Evolutionary conservation across 2,888 invertebrate species (phyloP).

Genomic region (Lottia gigantea): DNA sequence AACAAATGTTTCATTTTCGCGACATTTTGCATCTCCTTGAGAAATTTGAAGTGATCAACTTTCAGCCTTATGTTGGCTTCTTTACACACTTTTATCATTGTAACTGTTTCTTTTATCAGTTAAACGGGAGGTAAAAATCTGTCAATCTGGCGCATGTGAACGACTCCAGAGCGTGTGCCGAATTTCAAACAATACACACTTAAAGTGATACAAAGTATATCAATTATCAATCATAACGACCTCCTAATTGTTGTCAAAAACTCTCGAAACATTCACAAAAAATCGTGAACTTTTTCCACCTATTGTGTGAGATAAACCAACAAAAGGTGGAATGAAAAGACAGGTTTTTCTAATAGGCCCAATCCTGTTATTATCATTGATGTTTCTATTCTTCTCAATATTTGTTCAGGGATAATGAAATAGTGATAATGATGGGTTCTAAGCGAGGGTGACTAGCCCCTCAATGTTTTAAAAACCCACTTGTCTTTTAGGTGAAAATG

Average conservation of each 20-base stretch:
- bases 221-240: slow-evolving; percentile 3
- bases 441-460: neutral
- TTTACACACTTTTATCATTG: too few relatives aligned
- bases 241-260: neutral
- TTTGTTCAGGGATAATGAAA: slow-evolving; percentile 7
- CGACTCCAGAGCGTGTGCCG: neutral
- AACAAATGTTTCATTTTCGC: too few relatives aligned
- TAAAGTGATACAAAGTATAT: slow-evolving; percentile 2
- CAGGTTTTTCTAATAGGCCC: too few relatives aligned
- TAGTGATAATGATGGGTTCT: neutral
- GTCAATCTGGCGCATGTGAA: neutral
- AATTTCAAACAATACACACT: neutral
- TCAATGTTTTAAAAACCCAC: neutral
- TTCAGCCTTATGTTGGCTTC: too few relatives aligned
- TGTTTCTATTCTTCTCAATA: neutral
- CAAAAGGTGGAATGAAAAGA: neutral
- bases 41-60: too few relatives aligned
- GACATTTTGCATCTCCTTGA: too few relatives aligned
- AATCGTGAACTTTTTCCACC: neutral
- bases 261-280: neutral
- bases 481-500: neutral
- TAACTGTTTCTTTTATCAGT: slow-evolving; percentile 3
- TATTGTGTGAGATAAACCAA: slow-evolving; percentile 1
- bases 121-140: slow-evolving; percentile 6
- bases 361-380: neutral